Percentiles rank a stretch among this genome's conserved stretches.
Evolutionary conservation across 2,113 vertebrate genomes (phyloP).

Genomic region (Hemicordylus capensis): DNA sequence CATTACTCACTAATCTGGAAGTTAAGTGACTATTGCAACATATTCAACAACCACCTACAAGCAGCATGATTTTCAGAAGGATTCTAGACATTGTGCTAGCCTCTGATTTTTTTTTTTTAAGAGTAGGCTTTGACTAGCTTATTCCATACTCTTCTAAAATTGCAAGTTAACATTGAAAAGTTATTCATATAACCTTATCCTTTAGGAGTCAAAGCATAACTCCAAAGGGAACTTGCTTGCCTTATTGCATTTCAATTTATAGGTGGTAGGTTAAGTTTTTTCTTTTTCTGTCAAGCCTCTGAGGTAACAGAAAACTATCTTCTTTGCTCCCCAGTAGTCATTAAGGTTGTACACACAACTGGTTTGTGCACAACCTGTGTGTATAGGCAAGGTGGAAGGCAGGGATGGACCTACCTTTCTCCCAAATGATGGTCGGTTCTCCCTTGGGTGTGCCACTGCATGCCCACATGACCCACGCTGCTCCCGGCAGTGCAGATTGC

Average conservation of each 20-base stretch:
- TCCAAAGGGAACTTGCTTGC: background rate
- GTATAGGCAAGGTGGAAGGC: no score
- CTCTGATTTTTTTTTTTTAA: slow-evolving; percentile 13
- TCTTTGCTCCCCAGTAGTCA: background rate
- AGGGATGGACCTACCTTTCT: no score
- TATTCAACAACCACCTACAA: background rate
- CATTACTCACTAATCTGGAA: background rate
- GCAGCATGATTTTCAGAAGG: background rate
- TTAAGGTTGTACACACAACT: no score
- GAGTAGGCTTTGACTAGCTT: background rate
- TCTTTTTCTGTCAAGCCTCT: background rate
- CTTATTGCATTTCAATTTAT: background rate
- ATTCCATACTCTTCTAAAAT: background rate
- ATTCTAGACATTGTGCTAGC: background rate
- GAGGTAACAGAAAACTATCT: background rate
- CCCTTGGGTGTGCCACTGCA: no score
- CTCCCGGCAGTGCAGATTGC: no score
- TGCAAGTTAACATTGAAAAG: background rate
- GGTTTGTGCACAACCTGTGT: no score
- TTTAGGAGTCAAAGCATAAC: background rate
- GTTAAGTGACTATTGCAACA: background rate
- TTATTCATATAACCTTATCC: background rate
- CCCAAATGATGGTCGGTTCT: no score
- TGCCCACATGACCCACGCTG: no score
- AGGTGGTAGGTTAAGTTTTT: background rate